phyloP scores from a whole-genome alignment of 2,888 invertebrate species.

The Drosophila mayaguana region DNA sequence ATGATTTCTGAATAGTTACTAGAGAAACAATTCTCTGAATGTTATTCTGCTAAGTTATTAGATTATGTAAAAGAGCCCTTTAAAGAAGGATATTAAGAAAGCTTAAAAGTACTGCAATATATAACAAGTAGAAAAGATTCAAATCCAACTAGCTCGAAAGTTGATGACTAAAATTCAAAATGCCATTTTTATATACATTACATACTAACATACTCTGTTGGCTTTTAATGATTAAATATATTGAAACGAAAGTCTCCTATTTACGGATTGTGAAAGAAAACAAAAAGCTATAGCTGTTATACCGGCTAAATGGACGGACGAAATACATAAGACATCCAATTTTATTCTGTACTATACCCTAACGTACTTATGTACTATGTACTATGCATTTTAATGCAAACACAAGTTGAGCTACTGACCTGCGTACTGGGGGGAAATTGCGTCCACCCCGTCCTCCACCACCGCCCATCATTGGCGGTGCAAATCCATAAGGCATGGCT shows the following conservation, averaged over 20 bases:
- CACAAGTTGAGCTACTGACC: conserved; percentile 50
- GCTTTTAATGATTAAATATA: neutral
- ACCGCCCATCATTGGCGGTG: conserved; percentile 86
- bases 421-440: conserved; percentile 67
- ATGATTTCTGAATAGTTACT: neutral
- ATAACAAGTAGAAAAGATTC: neutral
- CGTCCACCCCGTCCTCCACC: conserved; percentile 85
- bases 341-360: neutral
- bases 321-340: neutral
- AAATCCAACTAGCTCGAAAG: neutral
- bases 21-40: neutral
- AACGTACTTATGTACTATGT: conserved; percentile 3
- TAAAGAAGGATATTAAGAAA: neutral
- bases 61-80: neutral
- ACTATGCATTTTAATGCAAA: conserved; percentile 13
- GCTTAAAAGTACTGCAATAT: neutral
- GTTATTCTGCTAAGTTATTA: neutral
- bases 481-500: conserved; percentile 86
- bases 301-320: conserved; percentile 15
- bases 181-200: neutral
- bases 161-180: neutral
- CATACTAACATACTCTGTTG: neutral
- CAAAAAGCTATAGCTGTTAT: neutral
- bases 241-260: too few relatives aligned
- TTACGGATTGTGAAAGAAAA: neutral